These are phyloP conservation scores for Babyrousa celebensis DNA, from an alignment of 2,797 vertebrate genomes.

Conservation along the genomic window DNA sequence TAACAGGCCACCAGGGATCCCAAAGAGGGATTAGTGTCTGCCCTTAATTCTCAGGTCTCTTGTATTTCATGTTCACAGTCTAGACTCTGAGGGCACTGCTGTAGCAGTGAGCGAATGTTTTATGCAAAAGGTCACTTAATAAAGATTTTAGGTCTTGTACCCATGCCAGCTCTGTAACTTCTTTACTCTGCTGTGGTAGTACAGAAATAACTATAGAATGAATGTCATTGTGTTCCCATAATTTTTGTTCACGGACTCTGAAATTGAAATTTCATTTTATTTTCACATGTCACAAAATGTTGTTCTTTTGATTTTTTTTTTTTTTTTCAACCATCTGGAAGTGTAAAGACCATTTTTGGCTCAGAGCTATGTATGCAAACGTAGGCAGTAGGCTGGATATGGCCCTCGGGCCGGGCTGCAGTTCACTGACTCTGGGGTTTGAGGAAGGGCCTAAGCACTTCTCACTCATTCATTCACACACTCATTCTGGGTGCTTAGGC, in stretches of 20 bases:
- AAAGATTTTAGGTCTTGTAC: not conserved
- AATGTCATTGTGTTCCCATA: not conserved
- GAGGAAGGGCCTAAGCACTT: not conserved
- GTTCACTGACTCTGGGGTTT: not conserved
- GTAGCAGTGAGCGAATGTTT: not conserved
- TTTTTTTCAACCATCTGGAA: not conserved
- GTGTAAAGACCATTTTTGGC: not conserved
- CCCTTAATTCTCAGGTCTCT: not conserved
- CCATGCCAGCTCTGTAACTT: rapidly evolving
- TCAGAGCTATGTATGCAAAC: not conserved
- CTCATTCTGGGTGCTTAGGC: not conserved
- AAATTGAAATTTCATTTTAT: not conserved
- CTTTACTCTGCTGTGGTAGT: not conserved
- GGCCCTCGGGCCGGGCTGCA: not conserved
- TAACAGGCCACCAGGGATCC: too few species aligned
- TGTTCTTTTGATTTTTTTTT: not conserved
- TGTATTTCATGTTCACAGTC: not conserved
- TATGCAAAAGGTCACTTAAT: not conserved
- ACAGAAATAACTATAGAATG: not conserved
- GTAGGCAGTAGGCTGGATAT: not conserved
- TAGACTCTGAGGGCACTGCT: not conserved
- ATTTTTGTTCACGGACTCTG: not conserved
- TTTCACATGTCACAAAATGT: not conserved
- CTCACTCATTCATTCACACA: not conserved
- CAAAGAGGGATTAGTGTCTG: rapidly evolving